Evolutionary conservation across 2,888 invertebrate genomes (phyloP).

Genomic region (Lasioglossum zephyrum): DNA sequence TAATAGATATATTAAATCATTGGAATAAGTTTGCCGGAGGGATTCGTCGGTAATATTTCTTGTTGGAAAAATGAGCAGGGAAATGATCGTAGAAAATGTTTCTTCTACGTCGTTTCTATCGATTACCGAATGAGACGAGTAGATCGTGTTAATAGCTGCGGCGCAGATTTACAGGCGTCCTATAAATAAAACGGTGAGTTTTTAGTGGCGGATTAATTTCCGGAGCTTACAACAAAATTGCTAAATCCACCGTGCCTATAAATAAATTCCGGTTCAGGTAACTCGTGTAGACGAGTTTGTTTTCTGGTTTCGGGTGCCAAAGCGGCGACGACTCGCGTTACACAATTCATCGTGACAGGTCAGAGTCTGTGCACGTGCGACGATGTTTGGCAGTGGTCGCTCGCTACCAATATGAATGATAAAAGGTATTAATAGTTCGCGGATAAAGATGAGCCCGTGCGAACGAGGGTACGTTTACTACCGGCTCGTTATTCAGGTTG

Average conservation of each 20-base stretch:
- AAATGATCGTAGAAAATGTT: no score
- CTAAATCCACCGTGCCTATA: constrained; percentile 1
- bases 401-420: constrained; percentile 30
- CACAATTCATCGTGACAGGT: constrained; percentile 24
- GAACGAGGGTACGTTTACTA: constrained; percentile 18
- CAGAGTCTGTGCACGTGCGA: not conserved
- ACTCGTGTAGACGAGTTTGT: constrained; percentile 3
- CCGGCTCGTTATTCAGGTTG: constrained; percentile 50
- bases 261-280: constrained; percentile 18
- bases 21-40: no score
- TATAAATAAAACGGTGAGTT: not conserved
- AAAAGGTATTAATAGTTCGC: constrained; percentile 25
- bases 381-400: constrained; percentile 30
- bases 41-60: no score
- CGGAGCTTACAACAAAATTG: not conserved
- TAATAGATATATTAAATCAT: no score
- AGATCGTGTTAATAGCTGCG: no score
- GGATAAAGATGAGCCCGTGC: not conserved
- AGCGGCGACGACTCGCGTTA: constrained; percentile 7
- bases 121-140: no score
- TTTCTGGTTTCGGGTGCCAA: constrained; percentile 36
- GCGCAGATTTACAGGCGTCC: not conserved
- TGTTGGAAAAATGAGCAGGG: no score
- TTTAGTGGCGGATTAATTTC: not conserved
- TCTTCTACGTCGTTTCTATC: no score